Evolutionary conservation across 1,140 invertebrate genomes (phyloP).

Genomic region (Drosophila novamexicana): DNA sequence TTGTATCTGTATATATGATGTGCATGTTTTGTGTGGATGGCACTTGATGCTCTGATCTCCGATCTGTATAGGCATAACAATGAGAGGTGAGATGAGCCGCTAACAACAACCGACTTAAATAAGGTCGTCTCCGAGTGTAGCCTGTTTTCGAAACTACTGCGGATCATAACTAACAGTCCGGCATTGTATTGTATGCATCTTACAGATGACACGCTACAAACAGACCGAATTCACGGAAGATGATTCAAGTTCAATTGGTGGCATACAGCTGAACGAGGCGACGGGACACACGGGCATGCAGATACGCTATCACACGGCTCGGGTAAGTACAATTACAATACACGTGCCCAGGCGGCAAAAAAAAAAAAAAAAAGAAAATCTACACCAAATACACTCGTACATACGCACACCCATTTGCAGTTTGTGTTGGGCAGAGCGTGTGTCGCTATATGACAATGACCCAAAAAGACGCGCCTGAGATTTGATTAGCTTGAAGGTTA

Average conservation of each 20-base stretch:
- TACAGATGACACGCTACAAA: constrained; percentile 94
- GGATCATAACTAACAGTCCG: constrained; percentile 1
- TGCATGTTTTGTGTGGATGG: background rate
- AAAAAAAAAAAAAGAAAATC: too few species aligned
- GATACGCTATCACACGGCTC: constrained; percentile 90
- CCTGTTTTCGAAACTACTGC: background rate
- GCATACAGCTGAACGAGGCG: constrained; percentile 90
- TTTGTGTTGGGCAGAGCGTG: background rate
- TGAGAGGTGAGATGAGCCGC: background rate
- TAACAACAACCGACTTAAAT: constrained; percentile 23
- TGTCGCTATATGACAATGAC: constrained; percentile 50
- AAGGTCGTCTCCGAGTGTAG: constrained; percentile 18
- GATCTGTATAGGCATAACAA: background rate
- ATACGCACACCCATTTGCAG: background rate
- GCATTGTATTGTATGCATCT: constrained; percentile 48
- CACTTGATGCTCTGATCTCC: background rate
- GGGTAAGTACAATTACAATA: constrained; percentile 85
- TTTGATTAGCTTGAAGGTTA: constrained; percentile 62
- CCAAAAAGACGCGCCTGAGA: constrained; percentile 39
- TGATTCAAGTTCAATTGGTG: constrained; percentile 92
- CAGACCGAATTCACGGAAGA: constrained; percentile 93
- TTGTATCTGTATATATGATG: background rate
- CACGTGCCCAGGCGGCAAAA: background rate
- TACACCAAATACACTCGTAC: background rate
- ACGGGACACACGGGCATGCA: constrained; percentile 91